Evolutionary conservation across 1,140 invertebrate genomes (phyloP).

Genomic region (Neodiprion pinetum): DNA sequence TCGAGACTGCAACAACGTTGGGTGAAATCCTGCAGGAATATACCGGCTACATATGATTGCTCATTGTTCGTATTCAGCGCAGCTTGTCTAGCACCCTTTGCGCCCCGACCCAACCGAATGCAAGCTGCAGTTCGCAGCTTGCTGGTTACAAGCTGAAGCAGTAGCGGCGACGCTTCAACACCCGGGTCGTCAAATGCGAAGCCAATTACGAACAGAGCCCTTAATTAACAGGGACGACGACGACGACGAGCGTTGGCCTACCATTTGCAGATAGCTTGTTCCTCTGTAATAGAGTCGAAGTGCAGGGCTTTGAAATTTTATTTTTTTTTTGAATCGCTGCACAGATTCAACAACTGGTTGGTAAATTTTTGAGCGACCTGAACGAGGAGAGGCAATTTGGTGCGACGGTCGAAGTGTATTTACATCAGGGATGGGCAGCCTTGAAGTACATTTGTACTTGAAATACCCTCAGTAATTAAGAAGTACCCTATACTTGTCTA

Average conservation of each 20-base stretch:
- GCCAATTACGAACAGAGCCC: not conserved
- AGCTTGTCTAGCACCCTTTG: not conserved
- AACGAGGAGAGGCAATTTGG: not conserved
- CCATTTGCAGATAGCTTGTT: not conserved
- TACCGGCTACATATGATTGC: not conserved
- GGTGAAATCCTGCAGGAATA: not conserved
- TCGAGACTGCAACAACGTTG: not conserved
- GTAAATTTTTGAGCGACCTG: not conserved
- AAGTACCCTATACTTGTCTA: too few species aligned
- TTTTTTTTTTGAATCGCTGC: too few species aligned
- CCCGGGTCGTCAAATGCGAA: not conserved
- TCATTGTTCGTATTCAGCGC: not conserved
- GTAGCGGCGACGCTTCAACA: not conserved
- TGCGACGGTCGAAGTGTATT: not conserved
- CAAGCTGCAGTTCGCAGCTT: too few species aligned
- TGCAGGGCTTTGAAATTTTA: too few species aligned
- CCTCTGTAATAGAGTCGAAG: too few species aligned
- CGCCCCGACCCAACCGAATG: too few species aligned
- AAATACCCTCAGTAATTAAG: too few species aligned
- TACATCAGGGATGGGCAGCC: too few species aligned
- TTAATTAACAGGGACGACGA: not conserved
- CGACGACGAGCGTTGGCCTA: not conserved
- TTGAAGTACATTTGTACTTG: too few species aligned
- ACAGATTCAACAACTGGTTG: too few species aligned
- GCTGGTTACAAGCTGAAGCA: not conserved